Base-by-base conservation (phyloP, 2,797 vertebrate species). In the Catamblyrhynchus diadema region DNA sequence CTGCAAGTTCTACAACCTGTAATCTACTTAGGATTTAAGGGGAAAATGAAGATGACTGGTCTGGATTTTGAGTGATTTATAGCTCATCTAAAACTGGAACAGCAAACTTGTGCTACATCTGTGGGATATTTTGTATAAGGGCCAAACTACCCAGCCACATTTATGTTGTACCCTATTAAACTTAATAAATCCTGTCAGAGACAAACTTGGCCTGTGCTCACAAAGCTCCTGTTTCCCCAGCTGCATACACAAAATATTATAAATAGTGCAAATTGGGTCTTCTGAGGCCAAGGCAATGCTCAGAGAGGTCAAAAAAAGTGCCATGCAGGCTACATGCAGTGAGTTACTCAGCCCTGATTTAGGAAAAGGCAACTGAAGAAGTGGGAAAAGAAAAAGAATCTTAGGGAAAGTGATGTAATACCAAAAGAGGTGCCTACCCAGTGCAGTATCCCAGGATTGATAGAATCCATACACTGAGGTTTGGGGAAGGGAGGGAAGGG, bases 181-280 rank as follows among this genome's bases (percentile, higher is more conserved):
- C 32, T 83, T 86, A 45, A 78, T 83, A 71, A 96, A 88, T 71
- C 57, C 48, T 67, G 69, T 35, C 90, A 74, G 69, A 81, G 48
- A 64, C 57, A 90, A 90, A 90, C 56, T 78, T 88, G 85, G 65
- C 61, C 54, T 41, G 19, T 0, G 0, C 72, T 81, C 69, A 60
- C 65, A 74, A 71, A 53, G 45, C 70, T 81, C 72, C 17, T 0
- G 0, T 27, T 70, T 70, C 57, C 47, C 56, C 42, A 72, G 71
- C 47, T 81, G 50, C 51, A 62, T 24, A 45, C 23, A 75, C 42
- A 81, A 69, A 91, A 84, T 61, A 81, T 39, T n/a, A 71, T 44
- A 57, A 83, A 77, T 7, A 67, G 21, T 37, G 37, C 48, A 87
- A 73, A 94, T 1, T 56, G 23, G 79, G 71, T 64, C 79, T 95